Evolutionary conservation across 2,888 invertebrate genomes (phyloP), one percentile per base, ranked within the genome.

Genomic region (Drosophila paranaensis): DNA sequence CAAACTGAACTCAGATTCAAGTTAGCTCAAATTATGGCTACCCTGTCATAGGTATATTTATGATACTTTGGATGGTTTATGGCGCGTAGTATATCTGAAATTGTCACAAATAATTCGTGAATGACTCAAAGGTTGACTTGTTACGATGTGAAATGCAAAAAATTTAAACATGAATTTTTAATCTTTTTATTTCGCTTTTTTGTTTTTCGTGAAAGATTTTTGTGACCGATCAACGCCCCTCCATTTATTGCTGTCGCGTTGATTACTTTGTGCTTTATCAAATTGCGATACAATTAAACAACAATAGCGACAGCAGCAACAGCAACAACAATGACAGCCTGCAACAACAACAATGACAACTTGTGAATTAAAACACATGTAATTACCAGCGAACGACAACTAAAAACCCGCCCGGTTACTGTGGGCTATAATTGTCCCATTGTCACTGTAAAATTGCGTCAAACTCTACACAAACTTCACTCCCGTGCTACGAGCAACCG

Each of bases 371-470:
- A 82, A 62, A 75, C 74, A 82, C 65, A 62, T 77, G 77, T 85
- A 82, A 82, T 79, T 85, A 71, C 65, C 57, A 56, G 51, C 48
- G 70, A 35, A 8, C 50, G 71, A 70, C 58, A 75, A 72, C 62
- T 60, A 57, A 57, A 61, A 53, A n/a, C 68, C 65, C 64, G 67
- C 65, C 65, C 73, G 70, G 57, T 71, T 79, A 76, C 76, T 16
- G 33, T 62, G 51, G 63, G 40, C 73, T 74, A 77, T 84, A 82
- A 82, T 85, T 82, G 67, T 72, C 46, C 66, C 70, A 85, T 82
- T 85, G 79, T 74, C 77, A 79, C 66, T 77, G 82, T 69, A 61
- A 72, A 75, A 66, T 54, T 55, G 60, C 58, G 73, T 65, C 37
- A 56, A 71, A 35, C 46, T 37, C 66, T 65, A 61, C 60, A 48